A percentile compares a stretch with the other conserved stretches of the same genome.
Conservation (phyloP, 1,140 invertebrate genomes). For the Platyscapa corneri region DNA sequence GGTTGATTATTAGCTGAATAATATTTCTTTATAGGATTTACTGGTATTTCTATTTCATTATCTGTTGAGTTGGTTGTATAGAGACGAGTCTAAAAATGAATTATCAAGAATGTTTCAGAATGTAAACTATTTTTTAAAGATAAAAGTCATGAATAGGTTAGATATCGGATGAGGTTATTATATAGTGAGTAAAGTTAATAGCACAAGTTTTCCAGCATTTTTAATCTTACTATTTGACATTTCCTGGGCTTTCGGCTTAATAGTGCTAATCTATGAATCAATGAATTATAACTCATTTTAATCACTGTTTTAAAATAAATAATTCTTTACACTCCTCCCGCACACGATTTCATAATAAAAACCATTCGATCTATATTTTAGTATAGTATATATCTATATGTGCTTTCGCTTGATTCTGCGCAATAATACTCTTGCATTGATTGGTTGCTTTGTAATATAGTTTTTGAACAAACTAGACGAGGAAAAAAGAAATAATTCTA, state of each 20-base stretch:
- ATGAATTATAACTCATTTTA: neutral
- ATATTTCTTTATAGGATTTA: slow-evolving; percentile 77
- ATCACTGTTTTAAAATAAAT: neutral
- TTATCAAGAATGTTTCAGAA: neutral
- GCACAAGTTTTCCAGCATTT: too few relatives aligned
- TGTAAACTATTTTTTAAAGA: neutral
- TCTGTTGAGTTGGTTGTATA: slow-evolving; percentile 48
- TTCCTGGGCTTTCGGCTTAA: neutral
- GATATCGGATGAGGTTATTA: neutral
- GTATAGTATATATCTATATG: too few relatives aligned
- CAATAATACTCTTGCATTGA: neutral
- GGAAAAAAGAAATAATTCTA: too few relatives aligned
- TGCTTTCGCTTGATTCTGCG: too few relatives aligned
- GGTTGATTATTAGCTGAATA: slow-evolving; percentile 78
- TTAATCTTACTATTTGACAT: neutral
- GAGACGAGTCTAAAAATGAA: neutral
- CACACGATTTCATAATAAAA: too few relatives aligned
- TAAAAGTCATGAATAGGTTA: neutral
- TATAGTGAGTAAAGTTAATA: neutral
- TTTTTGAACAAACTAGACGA: too few relatives aligned
- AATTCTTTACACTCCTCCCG: too few relatives aligned
- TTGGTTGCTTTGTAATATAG: neutral
- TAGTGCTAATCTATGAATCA: neutral
- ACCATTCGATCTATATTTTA: too few relatives aligned
- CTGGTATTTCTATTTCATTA: slow-evolving; percentile 76